Conservation (phyloP, 1,140 invertebrate genomes). For the Saxidomus purpurata region DNA sequence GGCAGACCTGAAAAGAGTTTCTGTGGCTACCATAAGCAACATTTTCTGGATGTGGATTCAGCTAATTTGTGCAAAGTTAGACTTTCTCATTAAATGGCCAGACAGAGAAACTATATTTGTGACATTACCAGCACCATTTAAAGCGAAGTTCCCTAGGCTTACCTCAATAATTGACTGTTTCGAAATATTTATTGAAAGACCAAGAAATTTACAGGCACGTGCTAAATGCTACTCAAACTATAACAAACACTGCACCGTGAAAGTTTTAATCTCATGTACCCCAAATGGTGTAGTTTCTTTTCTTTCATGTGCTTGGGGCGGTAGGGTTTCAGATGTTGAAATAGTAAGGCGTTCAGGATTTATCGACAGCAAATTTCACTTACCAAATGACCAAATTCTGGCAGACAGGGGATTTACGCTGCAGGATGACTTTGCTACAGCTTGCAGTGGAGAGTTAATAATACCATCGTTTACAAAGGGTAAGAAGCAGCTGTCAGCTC, state of each 20-base stretch:
- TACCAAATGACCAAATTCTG: conserved; percentile 67
- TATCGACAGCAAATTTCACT: conserved; percentile 44
- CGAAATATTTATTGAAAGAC: too few species aligned
- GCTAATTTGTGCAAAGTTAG: too few species aligned
- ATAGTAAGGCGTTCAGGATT: conserved; percentile 57
- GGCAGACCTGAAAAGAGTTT: not conserved
- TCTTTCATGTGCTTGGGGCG: conserved; percentile 70
- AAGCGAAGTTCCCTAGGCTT: conserved; percentile 58
- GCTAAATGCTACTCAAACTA: conserved; percentile 69
- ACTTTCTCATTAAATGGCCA: conserved; percentile 56
- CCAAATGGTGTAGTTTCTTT: conserved; percentile 67
- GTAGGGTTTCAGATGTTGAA: conserved; percentile 69
- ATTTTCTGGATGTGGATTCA: too few species aligned
- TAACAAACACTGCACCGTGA: conserved; percentile 70
- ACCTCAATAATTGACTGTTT: too few species aligned
- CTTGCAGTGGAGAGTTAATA: conserved; percentile 47
- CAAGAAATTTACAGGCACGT: too few species aligned
- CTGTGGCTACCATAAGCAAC: too few species aligned
- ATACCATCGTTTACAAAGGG: conserved; percentile 51
- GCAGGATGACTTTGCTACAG: too few species aligned
- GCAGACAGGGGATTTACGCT: too few species aligned
- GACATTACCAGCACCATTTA: too few species aligned
- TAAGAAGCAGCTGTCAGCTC: not conserved
- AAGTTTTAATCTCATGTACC: conserved; percentile 66
- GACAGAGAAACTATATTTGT: conserved; percentile 52